Base-by-base conservation (phyloP, 2,888 invertebrate genomes). In the Dynastes grantii region DNA sequence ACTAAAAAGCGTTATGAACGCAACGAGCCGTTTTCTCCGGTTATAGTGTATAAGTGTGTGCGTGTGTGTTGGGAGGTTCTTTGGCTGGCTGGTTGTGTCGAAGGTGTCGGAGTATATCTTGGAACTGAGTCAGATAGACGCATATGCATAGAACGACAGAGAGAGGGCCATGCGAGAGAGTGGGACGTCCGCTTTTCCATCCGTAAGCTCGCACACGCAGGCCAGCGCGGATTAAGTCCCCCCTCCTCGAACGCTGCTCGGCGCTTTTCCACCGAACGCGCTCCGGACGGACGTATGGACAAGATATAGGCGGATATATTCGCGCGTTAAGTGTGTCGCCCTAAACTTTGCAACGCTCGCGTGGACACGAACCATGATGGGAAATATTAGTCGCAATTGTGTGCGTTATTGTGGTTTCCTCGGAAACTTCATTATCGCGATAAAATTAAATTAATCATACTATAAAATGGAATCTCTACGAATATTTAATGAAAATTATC, bases 141-240 rank as follows among this genome's bases (percentile, higher is more conserved):
- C 45, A 45, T 83, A 82, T 6, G 37, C 71, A 37, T 55, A 55
- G 16, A 63, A 64, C 49, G 53, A 84, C 83, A 83, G 82, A 82
- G 83, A 80, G 83, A 83, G 83, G 83, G 83, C 83, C 82, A 83
- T 82, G 73, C 78, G 78, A 76, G 82, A 84, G 81, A 77, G 85
- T 85, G 85, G 84, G 85, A 84, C 80, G 82, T 82, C 84, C 78
- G 80, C 0, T 55, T 81, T 63, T 71, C 67, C 64, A 64, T 58
- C 75, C 75, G 32, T 11, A 45, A 45, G 29, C 16, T 11, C 37
- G 61, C 55, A n/a, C 53, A 27, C 51, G 11, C 11, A 11, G 51
- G 11, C 11, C 51, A n/a, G n/a, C 51, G 51, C 51, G 51, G n/a
- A 4, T 11, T 13, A 11, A 11, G 16, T 16, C 3, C 55, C 16